A percentile compares a stretch with the other conserved stretches of the same genome.
Conservation (phyloP, 2,888 invertebrate species). For the Lamproptera curius region DNA sequence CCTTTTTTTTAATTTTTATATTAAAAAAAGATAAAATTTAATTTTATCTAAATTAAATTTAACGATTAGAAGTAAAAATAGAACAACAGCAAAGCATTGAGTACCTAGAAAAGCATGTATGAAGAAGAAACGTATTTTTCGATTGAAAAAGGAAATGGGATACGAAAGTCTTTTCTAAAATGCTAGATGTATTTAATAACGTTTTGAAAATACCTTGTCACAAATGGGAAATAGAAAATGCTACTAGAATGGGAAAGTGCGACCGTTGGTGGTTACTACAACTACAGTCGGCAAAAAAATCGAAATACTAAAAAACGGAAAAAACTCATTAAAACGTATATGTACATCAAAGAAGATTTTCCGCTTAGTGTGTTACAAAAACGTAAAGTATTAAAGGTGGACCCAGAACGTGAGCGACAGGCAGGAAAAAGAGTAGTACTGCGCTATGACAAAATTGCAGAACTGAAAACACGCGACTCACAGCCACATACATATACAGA, state of each 20-base stretch:
- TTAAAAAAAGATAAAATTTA: background rate
- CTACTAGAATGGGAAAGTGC: constrained; percentile 20
- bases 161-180: constrained; percentile 15
- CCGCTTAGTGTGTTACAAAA: constrained; percentile 26
- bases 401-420: constrained; percentile 21
- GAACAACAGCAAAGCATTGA: constrained; percentile 20
- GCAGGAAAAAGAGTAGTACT: constrained; percentile 24
- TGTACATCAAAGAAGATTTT: constrained; percentile 29
- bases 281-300: constrained; percentile 25
- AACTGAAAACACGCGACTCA: constrained; percentile 16
- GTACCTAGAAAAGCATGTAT: constrained; percentile 24
- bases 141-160: constrained; percentile 22
- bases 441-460: constrained; percentile 26
- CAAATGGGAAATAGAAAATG: constrained; percentile 23
- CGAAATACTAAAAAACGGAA: constrained; percentile 27
- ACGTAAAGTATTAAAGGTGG: constrained; percentile 27
- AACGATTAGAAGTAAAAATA: background rate
- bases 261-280: constrained; percentile 22
- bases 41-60: background rate
- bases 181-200: constrained; percentile 21
- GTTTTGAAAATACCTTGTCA: constrained; percentile 17
- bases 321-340: constrained; percentile 13
- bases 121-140: constrained; percentile 29
- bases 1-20: no score
- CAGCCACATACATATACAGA: constrained; percentile 1